Evolutionary conservation across 2,113 vertebrate genomes (phyloP).

Genomic region (Sapayoa aenigma): DNA sequence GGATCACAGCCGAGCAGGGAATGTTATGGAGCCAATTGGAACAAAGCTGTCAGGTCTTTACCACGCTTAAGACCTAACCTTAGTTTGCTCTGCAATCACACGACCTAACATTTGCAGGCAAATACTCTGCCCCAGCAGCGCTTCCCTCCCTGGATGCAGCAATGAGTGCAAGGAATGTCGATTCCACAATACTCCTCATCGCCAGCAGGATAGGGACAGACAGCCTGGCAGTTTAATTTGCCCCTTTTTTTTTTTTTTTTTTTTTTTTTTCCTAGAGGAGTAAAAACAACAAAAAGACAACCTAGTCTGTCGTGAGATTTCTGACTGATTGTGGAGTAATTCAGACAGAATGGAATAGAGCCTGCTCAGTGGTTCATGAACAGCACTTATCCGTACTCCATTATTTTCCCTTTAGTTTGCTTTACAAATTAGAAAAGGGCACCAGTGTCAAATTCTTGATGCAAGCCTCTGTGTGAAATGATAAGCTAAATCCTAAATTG

Average conservation of each 20-base stretch:
- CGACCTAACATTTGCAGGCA: background rate
- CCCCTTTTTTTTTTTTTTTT: background rate
- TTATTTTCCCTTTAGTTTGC: conserved; percentile 69
- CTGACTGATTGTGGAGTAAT: conserved; percentile 69
- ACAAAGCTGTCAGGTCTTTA: conserved; percentile 53
- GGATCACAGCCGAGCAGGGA: conserved; percentile 13
- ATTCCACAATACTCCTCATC: background rate
- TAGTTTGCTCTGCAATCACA: conserved; percentile 6
- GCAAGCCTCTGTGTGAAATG: conserved; percentile 68
- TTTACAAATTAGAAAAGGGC: conserved; percentile 73
- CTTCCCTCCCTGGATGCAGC: background rate
- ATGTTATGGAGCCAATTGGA: conserved; percentile 68
- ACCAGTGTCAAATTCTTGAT: conserved; percentile 67
- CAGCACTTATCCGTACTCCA: conserved; percentile 63
- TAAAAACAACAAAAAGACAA: conserved; percentile 67
- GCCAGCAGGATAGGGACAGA: background rate
- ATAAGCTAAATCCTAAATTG: conserved; percentile 70
- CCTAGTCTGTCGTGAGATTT: conserved; percentile 58
- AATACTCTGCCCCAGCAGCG: background rate
- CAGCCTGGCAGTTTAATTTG: conserved; percentile 5
- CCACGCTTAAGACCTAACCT: conserved; percentile 6
- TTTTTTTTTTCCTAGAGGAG: background rate
- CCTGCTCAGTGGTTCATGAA: conserved; percentile 70
- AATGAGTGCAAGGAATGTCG: background rate
- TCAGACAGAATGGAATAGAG: conserved; percentile 64